Percentiles rank a stretch among this genome's conserved stretches.
phyloP scores from a whole-genome alignment of 2,888 invertebrate species.

The Diarsia rubi region DNA sequence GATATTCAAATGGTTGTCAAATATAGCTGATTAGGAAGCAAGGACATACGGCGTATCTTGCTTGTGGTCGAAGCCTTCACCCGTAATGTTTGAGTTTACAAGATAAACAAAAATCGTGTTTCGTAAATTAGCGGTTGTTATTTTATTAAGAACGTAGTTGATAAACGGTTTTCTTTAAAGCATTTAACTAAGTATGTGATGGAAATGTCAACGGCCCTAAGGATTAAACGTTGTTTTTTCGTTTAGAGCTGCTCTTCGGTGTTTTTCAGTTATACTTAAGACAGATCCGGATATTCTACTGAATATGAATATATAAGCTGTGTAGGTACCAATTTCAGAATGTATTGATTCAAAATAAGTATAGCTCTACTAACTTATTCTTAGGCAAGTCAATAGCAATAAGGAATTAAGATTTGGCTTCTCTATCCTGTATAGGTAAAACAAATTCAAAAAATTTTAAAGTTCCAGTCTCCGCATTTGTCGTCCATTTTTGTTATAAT shows the following conservation, averaged over 20 bases:
- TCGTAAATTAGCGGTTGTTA: slow-evolving; percentile 52
- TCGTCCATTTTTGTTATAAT: slow-evolving; percentile 74
- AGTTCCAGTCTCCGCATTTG: slow-evolving; percentile 55
- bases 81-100: slow-evolving; percentile 54
- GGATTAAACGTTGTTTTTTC: neutral
- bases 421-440: neutral
- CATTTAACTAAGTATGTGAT: neutral
- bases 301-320: neutral
- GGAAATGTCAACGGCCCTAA: neutral
- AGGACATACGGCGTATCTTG: slow-evolving; percentile 52
- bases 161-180: neutral
- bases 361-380: neutral
- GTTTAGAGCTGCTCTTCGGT: neutral
- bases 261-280: neutral
- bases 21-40: slow-evolving; percentile 60
- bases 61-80: slow-evolving; percentile 59
- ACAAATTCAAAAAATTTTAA: slow-evolving; percentile 35
- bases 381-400: neutral
- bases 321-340: neutral
- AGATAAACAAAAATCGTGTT: slow-evolving; percentile 51
- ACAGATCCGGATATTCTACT: neutral
- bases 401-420: neutral
- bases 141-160: slow-evolving; percentile 18
- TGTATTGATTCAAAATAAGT: neutral
- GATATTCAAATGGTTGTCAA: slow-evolving; percentile 61